phyloP scores from a whole-genome alignment of 2,113 vertebrate species.

The Oryzias celebensis region DNA sequence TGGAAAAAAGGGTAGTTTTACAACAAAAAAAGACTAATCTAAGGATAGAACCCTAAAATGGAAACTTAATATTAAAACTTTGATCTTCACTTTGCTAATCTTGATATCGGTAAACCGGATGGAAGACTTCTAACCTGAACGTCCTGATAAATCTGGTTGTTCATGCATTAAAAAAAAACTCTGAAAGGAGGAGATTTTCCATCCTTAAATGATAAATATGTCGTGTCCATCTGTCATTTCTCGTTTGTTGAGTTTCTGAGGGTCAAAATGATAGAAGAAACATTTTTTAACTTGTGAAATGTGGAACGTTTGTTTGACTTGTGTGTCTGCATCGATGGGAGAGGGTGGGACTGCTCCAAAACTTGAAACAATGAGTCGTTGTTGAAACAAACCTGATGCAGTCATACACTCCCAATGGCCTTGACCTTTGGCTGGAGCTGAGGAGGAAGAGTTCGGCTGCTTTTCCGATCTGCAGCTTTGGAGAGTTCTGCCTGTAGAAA shows the following conservation, averaged over 20 bases:
- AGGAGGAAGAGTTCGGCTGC: constrained; percentile 23
- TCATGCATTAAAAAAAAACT: too few species aligned
- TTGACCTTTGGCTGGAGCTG: constrained; percentile 51
- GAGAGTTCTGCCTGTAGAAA: too few species aligned
- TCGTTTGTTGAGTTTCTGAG: too few species aligned
- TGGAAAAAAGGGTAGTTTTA: constrained; percentile 13
- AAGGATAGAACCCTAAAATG: constrained; percentile 8
- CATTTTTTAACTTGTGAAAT: constrained; percentile 16
- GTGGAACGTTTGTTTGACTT: neutral
- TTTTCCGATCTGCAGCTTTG: neutral
- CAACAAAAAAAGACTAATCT: constrained; percentile 20
- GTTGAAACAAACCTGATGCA: constrained; percentile 27
- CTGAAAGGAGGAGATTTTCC: too few species aligned
- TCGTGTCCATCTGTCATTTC: too few species aligned
- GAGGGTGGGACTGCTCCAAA: constrained; percentile 24
- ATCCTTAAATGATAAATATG: too few species aligned
- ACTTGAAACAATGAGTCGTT: constrained; percentile 41
- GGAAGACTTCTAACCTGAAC: too few species aligned
- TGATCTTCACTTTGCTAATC: too few species aligned
- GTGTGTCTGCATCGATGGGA: constrained; percentile 15
- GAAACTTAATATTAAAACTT: constrained; percentile 8
- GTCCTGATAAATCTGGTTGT: too few species aligned
- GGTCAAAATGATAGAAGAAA: too few species aligned
- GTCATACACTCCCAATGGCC: constrained; percentile 63
- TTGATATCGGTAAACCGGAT: too few species aligned